These are phyloP conservation scores for Tapirus terrestris DNA, from an alignment of 2,113 vertebrate species.

Conservation along the genomic window DNA sequence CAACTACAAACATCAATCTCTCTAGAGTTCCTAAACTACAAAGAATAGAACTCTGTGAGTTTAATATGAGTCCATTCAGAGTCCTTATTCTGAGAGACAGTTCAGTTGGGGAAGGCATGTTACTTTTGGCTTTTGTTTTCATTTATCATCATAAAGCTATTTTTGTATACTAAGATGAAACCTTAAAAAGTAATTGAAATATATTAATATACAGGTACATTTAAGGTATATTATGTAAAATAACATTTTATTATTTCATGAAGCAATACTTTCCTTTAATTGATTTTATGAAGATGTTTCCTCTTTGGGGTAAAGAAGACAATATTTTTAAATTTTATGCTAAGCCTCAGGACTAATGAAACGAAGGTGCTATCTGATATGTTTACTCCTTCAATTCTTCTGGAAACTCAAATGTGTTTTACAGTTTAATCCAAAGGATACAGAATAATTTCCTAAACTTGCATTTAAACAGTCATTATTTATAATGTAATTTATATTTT, in stretches of 20 bases:
- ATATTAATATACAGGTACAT: neutral
- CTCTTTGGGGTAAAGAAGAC: neutral
- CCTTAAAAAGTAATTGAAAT: neutral
- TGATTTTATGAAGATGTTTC: neutral
- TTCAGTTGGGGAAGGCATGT: neutral
- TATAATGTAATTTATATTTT: neutral
- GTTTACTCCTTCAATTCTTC: neutral
- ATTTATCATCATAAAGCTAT: neutral
- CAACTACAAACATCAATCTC: rapidly evolving
- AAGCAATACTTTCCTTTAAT: neutral
- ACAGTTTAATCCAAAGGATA: neutral
- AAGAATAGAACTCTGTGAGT: neutral
- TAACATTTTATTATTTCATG: neutral
- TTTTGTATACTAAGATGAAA: neutral
- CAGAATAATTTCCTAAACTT: neutral
- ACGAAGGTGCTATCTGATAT: neutral
- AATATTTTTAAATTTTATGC: neutral
- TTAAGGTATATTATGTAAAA: neutral
- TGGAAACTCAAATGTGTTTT: neutral
- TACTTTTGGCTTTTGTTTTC: neutral
- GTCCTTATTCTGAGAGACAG: neutral
- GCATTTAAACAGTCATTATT: neutral
- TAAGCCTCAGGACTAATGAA: neutral
- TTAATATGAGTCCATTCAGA: neutral
- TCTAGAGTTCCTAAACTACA: neutral